Evolutionary conservation across 2,888 invertebrate species (phyloP).

Genomic region (Drosophila suboccidentalis): DNA sequence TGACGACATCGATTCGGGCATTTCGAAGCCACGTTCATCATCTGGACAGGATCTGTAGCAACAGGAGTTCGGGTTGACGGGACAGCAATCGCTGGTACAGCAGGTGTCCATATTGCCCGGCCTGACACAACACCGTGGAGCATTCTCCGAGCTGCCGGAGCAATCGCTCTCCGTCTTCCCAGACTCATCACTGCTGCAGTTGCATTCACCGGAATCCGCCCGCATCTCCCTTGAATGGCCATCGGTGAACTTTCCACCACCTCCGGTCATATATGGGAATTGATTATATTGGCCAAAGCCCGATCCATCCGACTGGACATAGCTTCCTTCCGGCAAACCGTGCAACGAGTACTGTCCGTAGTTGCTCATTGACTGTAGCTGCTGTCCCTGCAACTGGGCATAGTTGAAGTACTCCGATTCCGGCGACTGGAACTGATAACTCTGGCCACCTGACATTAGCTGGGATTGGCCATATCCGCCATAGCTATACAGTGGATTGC

Average conservation of each 20-base stretch:
- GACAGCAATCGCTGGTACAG: neutral
- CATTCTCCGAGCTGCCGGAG: neutral
- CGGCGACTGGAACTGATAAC: constrained; percentile 9
- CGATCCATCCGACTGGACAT: neutral
- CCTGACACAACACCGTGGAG: neutral
- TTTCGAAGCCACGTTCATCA: neutral
- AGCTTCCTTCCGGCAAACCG: neutral
- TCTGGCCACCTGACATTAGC: neutral
- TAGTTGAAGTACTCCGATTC: neutral
- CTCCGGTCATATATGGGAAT: constrained; percentile 3
- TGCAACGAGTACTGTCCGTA: constrained; percentile 2
- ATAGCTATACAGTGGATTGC: neutral
- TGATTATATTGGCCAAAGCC: neutral
- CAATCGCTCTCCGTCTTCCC: neutral
- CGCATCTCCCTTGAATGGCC: neutral
- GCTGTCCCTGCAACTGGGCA: constrained; percentile 6
- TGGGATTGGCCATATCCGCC: neutral
- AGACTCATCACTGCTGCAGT: neutral
- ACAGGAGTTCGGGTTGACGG: neutral
- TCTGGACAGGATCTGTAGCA: neutral
- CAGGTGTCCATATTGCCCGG: neutral
- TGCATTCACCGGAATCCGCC: neutral
- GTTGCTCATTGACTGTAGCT: neutral
- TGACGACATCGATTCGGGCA: neutral
- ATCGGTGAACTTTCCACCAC: neutral